Percentiles rank a stretch among this genome's conserved stretches.
These are phyloP conservation scores for Stegophylla sp. DNA, from an alignment of 2,888 invertebrate species.

Conservation along the genomic window DNA sequence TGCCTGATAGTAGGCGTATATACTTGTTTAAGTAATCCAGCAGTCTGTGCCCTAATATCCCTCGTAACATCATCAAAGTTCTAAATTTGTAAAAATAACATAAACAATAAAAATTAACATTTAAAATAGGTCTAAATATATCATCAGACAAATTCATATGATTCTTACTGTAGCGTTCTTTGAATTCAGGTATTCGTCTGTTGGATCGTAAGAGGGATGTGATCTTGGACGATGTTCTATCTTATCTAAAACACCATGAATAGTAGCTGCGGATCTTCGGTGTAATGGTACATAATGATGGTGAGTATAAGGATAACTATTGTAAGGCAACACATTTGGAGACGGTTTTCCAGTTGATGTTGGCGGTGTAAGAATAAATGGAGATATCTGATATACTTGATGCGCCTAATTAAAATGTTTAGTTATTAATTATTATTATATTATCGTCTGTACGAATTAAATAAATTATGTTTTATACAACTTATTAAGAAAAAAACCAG, in stretches of 20 bases:
- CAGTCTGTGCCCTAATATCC: conserved; percentile 80
- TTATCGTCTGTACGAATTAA: too few relatives aligned
- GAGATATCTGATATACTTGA: conserved; percentile 53
- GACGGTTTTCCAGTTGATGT: conserved; percentile 47
- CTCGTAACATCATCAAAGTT: conserved; percentile 83
- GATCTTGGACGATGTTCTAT: conserved; percentile 74
- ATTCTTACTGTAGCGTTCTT: conserved; percentile 74
- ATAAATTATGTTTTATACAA: too few relatives aligned
- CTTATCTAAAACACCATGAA: conserved; percentile 74
- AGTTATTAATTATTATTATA: neutral
- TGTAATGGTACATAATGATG: conserved; percentile 56
- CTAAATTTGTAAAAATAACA: conserved; percentile 67
- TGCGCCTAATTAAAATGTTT: conserved; percentile 45
- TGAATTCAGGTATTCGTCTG: conserved; percentile 81
- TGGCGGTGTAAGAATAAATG: conserved; percentile 45
- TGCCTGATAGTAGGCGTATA: conserved; percentile 71
- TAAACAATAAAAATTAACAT: neutral
- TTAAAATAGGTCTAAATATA: too few relatives aligned
- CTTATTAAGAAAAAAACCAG: too few relatives aligned
- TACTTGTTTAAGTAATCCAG: conserved; percentile 76
- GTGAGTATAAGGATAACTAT: conserved; percentile 57
- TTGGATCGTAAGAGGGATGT: conserved; percentile 71
- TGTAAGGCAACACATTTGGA: conserved; percentile 51
- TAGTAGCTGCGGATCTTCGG: conserved; percentile 64
- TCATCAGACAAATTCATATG: neutral